Base-by-base conservation (phyloP, 2,797 vertebrate species). In the Dallia pectoralis region DNA sequence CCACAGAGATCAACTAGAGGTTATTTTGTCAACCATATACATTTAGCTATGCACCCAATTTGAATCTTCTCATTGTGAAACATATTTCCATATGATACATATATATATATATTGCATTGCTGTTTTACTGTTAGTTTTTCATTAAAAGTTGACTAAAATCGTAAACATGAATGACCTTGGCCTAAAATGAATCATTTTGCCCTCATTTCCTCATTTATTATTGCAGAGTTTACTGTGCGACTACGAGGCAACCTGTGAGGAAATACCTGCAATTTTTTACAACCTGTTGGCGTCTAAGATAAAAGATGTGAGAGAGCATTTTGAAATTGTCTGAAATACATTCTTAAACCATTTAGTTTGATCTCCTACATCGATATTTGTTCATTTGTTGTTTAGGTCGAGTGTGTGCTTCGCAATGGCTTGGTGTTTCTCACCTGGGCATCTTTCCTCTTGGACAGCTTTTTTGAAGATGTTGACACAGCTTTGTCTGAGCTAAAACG, bases 391-490 rank as follows among this genome's bases (percentile, higher is more conserved):
- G 36, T 80, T 69, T 82, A 94, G 95, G 85, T 95, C 81, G 93
- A 95, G 73, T 81, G 72, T 76, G 92, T 91, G 11, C 83, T 95
- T 80, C 88, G 89, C 22, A 89, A 88, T 71, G 95, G 95, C 19
- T 88, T 94, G 74, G 93, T 92, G 8, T 78, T 91, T 71, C 80
- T 95, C 69, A 94, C 92, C 4, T 96, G 95, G 95, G 94, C 95
- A 61, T 96, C 94, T 69, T 82, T 93, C 33, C 86, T 87, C 0
- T 83, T 95, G 67, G 91, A 93, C 77, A 90, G 81, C 73, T 96
- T 94, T 82, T 94, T 95, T 83, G 82, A 89, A 71, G 92, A 94
- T 72, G 91, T 90, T 66, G 89, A 94, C 49, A 73, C 79, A 36
- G 88, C 93, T 83, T 84, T 95, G 76, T 66, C 81, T 87, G 82